Evolutionary conservation across 2,113 vertebrate species (phyloP), one percentile per base, ranked within the genome.

Genomic region (Petroica traversi): DNA sequence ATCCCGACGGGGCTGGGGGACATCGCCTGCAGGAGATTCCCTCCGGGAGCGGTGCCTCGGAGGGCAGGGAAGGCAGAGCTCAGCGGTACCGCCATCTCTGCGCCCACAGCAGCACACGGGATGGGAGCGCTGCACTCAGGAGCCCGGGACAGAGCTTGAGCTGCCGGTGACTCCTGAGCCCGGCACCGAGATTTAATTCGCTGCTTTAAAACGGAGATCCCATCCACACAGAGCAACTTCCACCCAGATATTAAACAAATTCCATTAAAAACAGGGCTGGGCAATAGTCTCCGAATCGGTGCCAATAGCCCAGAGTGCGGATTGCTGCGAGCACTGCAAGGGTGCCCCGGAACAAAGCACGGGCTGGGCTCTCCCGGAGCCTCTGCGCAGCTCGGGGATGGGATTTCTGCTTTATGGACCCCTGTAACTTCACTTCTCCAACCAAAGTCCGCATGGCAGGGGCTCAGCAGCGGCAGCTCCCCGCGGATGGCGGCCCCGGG

Each of bases 381-480:
- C 73, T 2, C 5, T 1, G 74, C 81, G 3, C 0, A 9, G 14
- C 3, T 0, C 1, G 18, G n/a, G 19, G 7, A 6, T 5, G 8
- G 2, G 19, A 14, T 62, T 63, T 28, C 0, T 2, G 40, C 24
- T 41, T 40, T 43, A 24, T 0, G 28, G 73, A 6, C 91, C 19
- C 52, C 19, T 4, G 6, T 1, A 5, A 41, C 2, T 22, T 22
- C 59, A 1, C 6, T 36, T 19, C 15, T 40, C 8, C 19, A 9
- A 0, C 5, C 18, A 20, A 4, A 51, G 5, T 5, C 5, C 3
- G 55, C 77, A 2, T 0, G 36, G 57, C 36, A 22, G 11, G 45
- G 45, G 8, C 33, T 5, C 49, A 29, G 73, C 73, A 6, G 9
- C 51, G 29, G 51, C 26, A 64, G 45, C 31, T 46, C 7, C 9